phyloP scores from a whole-genome alignment of 2,113 vertebrate genomes.

The Oncorhynchus nerka region DNA sequence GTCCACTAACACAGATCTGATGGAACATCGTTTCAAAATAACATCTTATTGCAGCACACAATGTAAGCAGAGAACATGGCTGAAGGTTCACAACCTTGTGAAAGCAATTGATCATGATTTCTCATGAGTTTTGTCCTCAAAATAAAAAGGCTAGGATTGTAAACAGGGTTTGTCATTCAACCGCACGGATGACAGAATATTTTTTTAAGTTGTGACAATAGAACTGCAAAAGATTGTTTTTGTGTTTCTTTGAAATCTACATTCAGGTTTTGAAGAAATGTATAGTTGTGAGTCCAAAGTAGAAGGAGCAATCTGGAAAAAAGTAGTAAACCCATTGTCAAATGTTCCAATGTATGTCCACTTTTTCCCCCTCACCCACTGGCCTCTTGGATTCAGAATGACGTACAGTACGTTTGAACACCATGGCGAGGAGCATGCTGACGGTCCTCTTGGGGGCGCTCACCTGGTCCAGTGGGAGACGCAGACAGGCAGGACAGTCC shows the following conservation, averaged over 20 bases:
- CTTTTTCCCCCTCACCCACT: no score
- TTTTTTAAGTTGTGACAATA: conserved; percentile 18
- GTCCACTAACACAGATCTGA: conserved; percentile 7
- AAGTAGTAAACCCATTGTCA: conserved; percentile 27
- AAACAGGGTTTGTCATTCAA: conserved; percentile 58
- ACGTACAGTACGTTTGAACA: no score
- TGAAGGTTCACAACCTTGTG: not conserved
- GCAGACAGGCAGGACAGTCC: conserved; percentile 24
- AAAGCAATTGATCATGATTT: conserved; percentile 22
- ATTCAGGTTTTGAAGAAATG: conserved; percentile 55
- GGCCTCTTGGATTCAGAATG: no score
- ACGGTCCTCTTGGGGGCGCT: conserved; percentile 26
- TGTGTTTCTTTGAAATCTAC: conserved; percentile 46
- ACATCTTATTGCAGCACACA: conserved; percentile 47
- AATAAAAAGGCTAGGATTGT: conserved; percentile 40
- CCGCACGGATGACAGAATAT: conserved; percentile 24
- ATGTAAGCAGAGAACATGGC: conserved; percentile 47
- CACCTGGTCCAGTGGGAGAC: conserved; percentile 28
- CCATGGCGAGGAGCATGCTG: conserved; percentile 2
- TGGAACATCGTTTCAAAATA: conserved; percentile 23
- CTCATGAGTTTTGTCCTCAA: conserved; percentile 20
- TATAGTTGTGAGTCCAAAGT: conserved; percentile 35
- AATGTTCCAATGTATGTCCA: conserved; percentile 8
- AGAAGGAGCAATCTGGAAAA: conserved; percentile 22
- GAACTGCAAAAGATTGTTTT: conserved; percentile 25